Percentiles rank a stretch among this genome's conserved stretches.
Evolutionary conservation across 1,140 invertebrate species (phyloP).

Genomic region (Neodiprion virginianus): DNA sequence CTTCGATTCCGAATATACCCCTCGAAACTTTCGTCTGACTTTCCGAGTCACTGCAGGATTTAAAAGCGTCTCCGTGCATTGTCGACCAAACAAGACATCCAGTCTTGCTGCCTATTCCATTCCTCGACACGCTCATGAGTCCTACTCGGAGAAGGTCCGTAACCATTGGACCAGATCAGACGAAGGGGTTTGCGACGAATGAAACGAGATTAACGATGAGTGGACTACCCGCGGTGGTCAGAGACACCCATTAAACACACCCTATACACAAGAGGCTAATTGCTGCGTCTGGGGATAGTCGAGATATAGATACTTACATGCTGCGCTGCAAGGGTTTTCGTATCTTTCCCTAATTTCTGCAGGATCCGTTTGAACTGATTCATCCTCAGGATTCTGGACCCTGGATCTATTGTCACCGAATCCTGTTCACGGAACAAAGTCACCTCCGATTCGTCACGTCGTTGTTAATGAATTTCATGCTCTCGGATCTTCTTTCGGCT

Average conservation of each 20-base stretch:
- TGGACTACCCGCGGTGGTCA: slow-evolving; percentile 48
- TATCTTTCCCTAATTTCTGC: background rate
- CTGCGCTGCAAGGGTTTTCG: too few relatives aligned
- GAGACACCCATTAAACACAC: slow-evolving; percentile 40
- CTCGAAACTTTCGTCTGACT: slow-evolving; percentile 19
- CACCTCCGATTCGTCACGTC: background rate
- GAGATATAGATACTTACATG: background rate
- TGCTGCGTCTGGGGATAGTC: background rate
- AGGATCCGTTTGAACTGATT: background rate
- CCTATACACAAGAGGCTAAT: slow-evolving; percentile 19
- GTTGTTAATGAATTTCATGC: too few relatives aligned
- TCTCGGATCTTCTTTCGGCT: too few relatives aligned
- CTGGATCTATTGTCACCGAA: background rate
- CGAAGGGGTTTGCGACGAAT: slow-evolving; percentile 3
- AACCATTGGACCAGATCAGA: too few relatives aligned
- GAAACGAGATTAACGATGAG: slow-evolving; percentile 36
- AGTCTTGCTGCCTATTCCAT: too few relatives aligned
- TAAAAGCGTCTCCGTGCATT: background rate
- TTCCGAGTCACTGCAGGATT: background rate
- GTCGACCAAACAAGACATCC: background rate
- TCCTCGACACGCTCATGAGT: too few relatives aligned
- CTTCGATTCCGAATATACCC: slow-evolving; percentile 11
- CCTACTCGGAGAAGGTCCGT: too few relatives aligned
- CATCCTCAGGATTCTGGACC: background rate
- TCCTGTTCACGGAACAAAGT: background rate